Percentiles rank a stretch among this genome's conserved stretches.
These are phyloP conservation scores for Scaptomyza graminum DNA, from an alignment of 1,140 invertebrate species.

Conservation along the genomic window DNA sequence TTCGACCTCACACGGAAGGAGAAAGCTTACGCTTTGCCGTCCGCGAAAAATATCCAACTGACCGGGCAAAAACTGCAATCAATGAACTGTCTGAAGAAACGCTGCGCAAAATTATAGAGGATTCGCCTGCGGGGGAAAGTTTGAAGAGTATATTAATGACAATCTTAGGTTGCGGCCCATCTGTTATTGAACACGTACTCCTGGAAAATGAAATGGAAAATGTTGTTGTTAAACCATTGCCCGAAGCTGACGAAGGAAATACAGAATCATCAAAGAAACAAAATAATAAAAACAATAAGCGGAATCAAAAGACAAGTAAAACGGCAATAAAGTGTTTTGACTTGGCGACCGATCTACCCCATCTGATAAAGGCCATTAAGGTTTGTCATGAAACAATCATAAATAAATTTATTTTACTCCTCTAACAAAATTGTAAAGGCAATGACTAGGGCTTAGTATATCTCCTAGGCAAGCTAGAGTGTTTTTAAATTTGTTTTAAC, in stretches of 20 bases:
- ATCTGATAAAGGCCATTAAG: constrained; percentile 88
- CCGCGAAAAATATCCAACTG: constrained; percentile 94
- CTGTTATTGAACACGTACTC: constrained; percentile 95
- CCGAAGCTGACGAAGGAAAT: not conserved
- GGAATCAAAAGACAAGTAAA: constrained; percentile 25
- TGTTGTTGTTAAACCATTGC: constrained; percentile 77
- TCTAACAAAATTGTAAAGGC: too few relatives aligned
- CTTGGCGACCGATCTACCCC: constrained; percentile 87
- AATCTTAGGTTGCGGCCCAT: constrained; percentile 93
- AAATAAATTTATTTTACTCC: too few relatives aligned
- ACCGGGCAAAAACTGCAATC: constrained; percentile 87
- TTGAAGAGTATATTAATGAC: constrained; percentile 95
- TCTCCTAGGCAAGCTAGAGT: too few relatives aligned
- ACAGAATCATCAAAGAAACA: constrained; percentile 23
- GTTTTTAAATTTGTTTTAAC: too few relatives aligned
- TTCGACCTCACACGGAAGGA: constrained; percentile 96
- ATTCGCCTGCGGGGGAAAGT: constrained; percentile 89
- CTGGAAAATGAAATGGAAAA: constrained; percentile 88
- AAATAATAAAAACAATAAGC: constrained; percentile 65
- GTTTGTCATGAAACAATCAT: constrained; percentile 62
- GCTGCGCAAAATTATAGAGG: constrained; percentile 86
- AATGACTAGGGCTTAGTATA: too few relatives aligned
- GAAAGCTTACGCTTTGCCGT: constrained; percentile 97
- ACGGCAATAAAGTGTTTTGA: constrained; percentile 86
- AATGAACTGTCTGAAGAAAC: constrained; percentile 73